phyloP scores from a whole-genome alignment of 2,797 vertebrate species.

The Chaenodraco wilsoni region DNA sequence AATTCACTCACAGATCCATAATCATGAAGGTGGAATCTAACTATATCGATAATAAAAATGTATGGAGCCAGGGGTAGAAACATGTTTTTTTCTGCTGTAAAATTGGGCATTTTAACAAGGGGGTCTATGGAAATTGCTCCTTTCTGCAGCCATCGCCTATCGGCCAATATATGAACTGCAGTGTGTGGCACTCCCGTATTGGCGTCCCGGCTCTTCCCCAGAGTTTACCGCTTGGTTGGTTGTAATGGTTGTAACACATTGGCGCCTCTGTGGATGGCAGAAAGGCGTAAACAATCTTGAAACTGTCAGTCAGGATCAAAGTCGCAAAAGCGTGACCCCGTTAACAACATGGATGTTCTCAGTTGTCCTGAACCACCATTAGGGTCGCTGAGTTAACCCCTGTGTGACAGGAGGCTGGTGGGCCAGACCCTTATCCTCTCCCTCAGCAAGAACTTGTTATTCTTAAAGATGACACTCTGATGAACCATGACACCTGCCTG shows the following conservation, averaged over 20 bases:
- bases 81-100: no score
- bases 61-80: no score
- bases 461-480: conserved; percentile 47
- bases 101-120: no score
- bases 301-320: conserved; percentile 61
- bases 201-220: no score
- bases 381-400: conserved; percentile 57
- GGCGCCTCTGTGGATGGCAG: conserved; percentile 7
- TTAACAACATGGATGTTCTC: conserved; percentile 42
- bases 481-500: conserved; percentile 60
- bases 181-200: no score
- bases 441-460: conserved; percentile 51
- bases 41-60: no score
- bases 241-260: conserved; percentile 28
- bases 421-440: conserved; percentile 45
- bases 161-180: no score
- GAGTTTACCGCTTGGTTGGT: no score
- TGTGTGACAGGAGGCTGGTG: conserved; percentile 52
- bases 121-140: no score
- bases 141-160: no score
- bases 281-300: conserved; percentile 55
- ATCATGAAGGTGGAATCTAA: no score
- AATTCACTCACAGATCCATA: no score
- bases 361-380: conserved; percentile 33
- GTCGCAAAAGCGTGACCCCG: conserved; percentile 44